Percentiles rank a stretch among this genome's conserved stretches.
Conservation (phyloP, 2,888 invertebrate species). For the Hydraecia micacea region DNA sequence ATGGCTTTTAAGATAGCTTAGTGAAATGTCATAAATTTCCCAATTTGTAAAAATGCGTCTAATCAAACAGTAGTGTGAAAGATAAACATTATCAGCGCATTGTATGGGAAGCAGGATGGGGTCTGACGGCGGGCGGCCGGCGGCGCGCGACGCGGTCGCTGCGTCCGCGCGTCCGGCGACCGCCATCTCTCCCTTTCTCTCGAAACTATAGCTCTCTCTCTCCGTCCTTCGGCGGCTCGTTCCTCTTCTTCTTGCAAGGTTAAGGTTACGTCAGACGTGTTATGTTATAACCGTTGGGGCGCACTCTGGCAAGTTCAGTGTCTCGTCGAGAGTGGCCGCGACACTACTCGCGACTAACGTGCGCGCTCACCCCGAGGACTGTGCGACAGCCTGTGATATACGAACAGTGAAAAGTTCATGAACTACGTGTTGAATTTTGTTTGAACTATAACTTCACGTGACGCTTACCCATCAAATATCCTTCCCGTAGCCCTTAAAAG, state of each 20-base stretch:
- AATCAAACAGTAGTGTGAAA: conserved; percentile 61
- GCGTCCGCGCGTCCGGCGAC: conserved; percentile 69
- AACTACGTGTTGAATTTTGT: conserved; percentile 88
- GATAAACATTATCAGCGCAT: conserved; percentile 55
- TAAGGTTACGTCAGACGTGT: conserved; percentile 91
- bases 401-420: conserved; percentile 90
- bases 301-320: conserved; percentile 90
- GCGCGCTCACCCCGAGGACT: conserved; percentile 84
- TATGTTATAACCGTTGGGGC: conserved; percentile 91
- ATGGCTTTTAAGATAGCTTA: conserved; percentile 25
- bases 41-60: conserved; percentile 52
- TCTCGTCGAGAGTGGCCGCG: conserved; percentile 90
- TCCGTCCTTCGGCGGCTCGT: conserved; percentile 89
- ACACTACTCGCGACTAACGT: conserved; percentile 85
- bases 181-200: conserved; percentile 88
- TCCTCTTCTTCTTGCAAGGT: conserved; percentile 91
- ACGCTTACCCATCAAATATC: conserved; percentile 73
- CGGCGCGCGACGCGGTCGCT: conserved; percentile 62
- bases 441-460: conserved; percentile 85
- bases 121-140: conserved; percentile 57
- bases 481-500: conserved; percentile 73
- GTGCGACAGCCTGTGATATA: conserved; percentile 87
- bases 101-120: conserved; percentile 68
- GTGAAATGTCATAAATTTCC: conserved; percentile 42
- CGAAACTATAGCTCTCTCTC: conserved; percentile 88